phyloP scores from a whole-genome alignment of 2,888 invertebrate genomes.

The Phasia obesa region DNA sequence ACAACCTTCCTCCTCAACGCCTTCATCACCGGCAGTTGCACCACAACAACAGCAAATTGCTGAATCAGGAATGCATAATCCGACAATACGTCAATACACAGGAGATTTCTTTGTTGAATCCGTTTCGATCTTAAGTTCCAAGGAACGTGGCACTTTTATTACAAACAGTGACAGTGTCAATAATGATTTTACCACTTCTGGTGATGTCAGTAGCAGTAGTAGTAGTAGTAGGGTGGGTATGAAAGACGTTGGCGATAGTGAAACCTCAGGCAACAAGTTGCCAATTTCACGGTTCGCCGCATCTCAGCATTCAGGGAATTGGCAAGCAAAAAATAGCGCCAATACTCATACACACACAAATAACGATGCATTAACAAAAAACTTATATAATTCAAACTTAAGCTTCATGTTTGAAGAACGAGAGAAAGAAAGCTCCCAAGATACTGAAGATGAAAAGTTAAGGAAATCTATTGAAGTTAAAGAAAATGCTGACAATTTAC shows the following conservation, averaged over 20 bases:
- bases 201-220: background rate
- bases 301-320: conserved; percentile 72
- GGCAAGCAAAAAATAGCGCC: conserved; percentile 37
- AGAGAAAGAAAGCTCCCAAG: conserved; percentile 6
- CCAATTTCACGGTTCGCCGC: conserved; percentile 76
- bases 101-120: conserved; percentile 77
- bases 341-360: conserved; percentile 28
- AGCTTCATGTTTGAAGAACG: conserved; percentile 3
- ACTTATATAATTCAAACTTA: conserved; percentile 39
- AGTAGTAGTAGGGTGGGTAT: background rate
- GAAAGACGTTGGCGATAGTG: conserved; percentile 54
- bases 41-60: conserved; percentile 51
- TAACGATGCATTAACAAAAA: conserved; percentile 39
- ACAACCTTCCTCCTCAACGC: conserved; percentile 13
- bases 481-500: conserved; percentile 49
- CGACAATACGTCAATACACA: conserved; percentile 69
- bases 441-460: background rate
- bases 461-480: conserved; percentile 24
- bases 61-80: conserved; percentile 48
- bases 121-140: conserved; percentile 72
- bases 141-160: conserved; percentile 76
- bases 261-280: conserved; percentile 76
- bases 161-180: conserved; percentile 32
- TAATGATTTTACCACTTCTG: conserved; percentile 17
- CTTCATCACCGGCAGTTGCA: conserved; percentile 46